Evolutionary conservation across 2,113 vertebrate species (phyloP).

Genomic region (Casuarius casuarius): DNA sequence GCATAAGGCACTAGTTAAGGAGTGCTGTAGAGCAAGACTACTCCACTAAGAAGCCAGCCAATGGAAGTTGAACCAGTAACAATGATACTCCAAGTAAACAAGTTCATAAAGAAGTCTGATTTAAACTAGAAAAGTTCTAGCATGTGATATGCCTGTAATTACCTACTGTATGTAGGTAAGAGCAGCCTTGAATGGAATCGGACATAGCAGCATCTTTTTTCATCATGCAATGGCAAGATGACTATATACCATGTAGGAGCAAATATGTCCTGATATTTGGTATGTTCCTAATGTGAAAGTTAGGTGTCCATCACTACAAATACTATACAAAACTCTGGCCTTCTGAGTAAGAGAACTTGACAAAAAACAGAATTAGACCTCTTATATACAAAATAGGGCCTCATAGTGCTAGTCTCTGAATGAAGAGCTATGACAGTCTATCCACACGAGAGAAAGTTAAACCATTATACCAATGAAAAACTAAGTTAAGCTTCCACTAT

Average conservation of each 20-base stretch:
- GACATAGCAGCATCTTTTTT: background rate
- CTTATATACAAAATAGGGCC: background rate
- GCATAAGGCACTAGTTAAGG: background rate
- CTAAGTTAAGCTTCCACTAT: background rate
- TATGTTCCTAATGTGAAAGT: background rate
- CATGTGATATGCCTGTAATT: background rate
- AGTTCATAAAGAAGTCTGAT: background rate
- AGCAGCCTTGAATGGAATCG: background rate
- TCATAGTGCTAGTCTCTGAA: background rate
- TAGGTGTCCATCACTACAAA: background rate
- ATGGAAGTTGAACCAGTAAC: background rate
- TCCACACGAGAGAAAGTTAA: background rate
- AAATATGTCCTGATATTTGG: background rate
- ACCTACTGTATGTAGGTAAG: background rate
- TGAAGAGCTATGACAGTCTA: background rate
- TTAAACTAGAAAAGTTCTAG: background rate
- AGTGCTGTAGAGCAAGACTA: background rate
- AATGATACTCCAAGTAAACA: background rate
- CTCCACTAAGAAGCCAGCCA: background rate
- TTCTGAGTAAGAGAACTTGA: background rate
- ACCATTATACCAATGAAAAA: background rate
- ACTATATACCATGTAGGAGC: background rate
- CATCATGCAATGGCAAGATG: background rate
- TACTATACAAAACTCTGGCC: background rate
- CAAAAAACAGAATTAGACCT: background rate